Evolutionary conservation across 1,140 invertebrate genomes (phyloP), one percentile per base, ranked within the genome.

Genomic region (Saccostrea glomerata): DNA sequence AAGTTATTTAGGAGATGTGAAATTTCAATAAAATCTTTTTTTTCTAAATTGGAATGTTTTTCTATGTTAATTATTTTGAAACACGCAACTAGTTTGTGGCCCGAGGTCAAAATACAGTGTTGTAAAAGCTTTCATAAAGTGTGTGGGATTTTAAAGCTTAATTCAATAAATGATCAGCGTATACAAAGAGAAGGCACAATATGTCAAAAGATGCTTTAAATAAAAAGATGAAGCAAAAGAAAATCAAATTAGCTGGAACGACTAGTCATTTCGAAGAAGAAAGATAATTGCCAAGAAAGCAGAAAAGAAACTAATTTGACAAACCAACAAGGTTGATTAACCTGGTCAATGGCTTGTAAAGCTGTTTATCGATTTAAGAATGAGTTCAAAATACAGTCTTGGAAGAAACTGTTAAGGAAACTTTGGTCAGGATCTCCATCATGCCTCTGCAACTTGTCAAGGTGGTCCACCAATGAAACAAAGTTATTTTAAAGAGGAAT

Each of bases 241-340:
- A 77, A 30, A 36, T 77, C 30, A 25, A 77, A 77, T 77, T 15
- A 36, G 11, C 13, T 77, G 30, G 25, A 77, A 77, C 25, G 15
- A 77, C 30, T 77, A 36, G 70, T 15, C 70, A 77, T 77, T 77
- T 77, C 30, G 70, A 30, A 77, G 25, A 77, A 77, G 25, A 77
- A 36, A 30, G 25, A 77, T 77, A 77, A 77, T 77, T 77, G 70
- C 30, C 70, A 6, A 77, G 30, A 77, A 77, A 36, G 70, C 70
- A 77, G 70, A 77, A 77, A 77, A 36, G 70, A 77, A 77, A 77
- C 70, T 77, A 77, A 77, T 77, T 77, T 77, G 70, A 77, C 70
- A 77, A 77, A 77, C 70, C 70, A 30, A 77, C 70, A 77, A 77
- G 70, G 70, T 77, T 77, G 70, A 77, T 77, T 77, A 77, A 77